Evolutionary conservation across 37 sponge, comb jelly and placozoan genomes (phyloP).

Genomic region (Petrosia ficiformis): DNA sequence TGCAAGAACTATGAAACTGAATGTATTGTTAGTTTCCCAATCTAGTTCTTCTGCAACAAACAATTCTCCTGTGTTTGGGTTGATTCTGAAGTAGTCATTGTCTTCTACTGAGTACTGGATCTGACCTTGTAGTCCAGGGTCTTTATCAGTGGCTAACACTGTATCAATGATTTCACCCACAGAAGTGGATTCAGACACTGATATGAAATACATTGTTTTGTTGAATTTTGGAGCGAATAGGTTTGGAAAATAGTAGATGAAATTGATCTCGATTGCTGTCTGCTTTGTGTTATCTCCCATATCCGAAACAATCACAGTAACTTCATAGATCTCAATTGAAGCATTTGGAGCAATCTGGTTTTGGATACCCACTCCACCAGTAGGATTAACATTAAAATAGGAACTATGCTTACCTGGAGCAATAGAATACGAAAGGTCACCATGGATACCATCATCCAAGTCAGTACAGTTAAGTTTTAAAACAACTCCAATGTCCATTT

Average conservation of each 20-base stretch:
- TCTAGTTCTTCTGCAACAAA: slow-evolving; percentile 32
- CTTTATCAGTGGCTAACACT: slow-evolving; percentile 55
- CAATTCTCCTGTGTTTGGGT: slow-evolving; percentile 8
- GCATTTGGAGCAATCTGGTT: slow-evolving; percentile 3
- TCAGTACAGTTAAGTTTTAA: slow-evolving; percentile 43
- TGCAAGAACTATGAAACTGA: slow-evolving; percentile 47
- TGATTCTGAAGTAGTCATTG: slow-evolving; percentile 13
- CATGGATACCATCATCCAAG: slow-evolving; percentile 36
- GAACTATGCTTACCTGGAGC: slow-evolving; percentile 12
- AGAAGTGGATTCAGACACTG: slow-evolving; percentile 25
- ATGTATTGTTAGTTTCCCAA: neutral
- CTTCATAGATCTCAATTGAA: slow-evolving; percentile 19
- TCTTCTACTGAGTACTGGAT: slow-evolving; percentile 45
- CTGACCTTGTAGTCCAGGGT: slow-evolving; percentile 49
- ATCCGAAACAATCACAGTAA: slow-evolving; percentile 45
- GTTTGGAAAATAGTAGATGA: slow-evolving; percentile 53
- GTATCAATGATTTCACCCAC: slow-evolving; percentile 33
- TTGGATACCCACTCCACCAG: slow-evolving; percentile 10
- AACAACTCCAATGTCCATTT: slow-evolving; percentile 15
- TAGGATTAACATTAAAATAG: slow-evolving; percentile 3
- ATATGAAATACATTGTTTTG: slow-evolving; percentile 12
- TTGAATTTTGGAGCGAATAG: slow-evolving; percentile 32
- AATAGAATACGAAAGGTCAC: slow-evolving; percentile 29
- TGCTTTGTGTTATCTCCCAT: slow-evolving; percentile 5
- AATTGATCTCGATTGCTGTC: slow-evolving; percentile 16